Base-by-base conservation (phyloP, 2,797 vertebrate genomes). In the Eurystomus glaucurus region DNA sequence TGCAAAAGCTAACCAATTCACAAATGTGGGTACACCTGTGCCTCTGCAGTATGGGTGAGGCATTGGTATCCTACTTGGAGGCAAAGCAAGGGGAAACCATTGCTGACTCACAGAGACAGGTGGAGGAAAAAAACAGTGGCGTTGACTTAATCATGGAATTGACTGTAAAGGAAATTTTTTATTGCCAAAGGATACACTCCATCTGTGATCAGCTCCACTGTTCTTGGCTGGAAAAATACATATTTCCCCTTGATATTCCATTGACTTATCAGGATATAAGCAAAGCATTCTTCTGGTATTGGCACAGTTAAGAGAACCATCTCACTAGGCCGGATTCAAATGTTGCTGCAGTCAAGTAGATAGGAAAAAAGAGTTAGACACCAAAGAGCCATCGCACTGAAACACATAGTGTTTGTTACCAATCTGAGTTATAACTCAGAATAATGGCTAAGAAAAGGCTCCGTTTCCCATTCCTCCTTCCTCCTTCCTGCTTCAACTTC, bases 41-140 rank as follows among this genome's bases (percentile, higher is more conserved):
- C 86, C n/a, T 91, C 57, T 93, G 89, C 48, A 79, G 46, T 70
- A 28, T 45, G 62, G 60, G 41, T 37, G 1, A 90, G 66, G 33
- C 69, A 64, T 0, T 90, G 74, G 62, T 51, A 90, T 78, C 61
- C 28, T 14, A 7, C 71, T 79, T 95, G 68, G 64, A 92, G 31
- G 51, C 29, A 75, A 91, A 83, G 75, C 46, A 75, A 62, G 69
- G 74, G 46, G 51, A 94, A 91, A 94, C 25, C 48, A 43, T 39
- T 75, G 74, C 52, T 97, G 96, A 97, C 62, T 97, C 95, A 95
- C 12, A 84, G 54, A 68, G 77, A 83, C 95, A 97, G 95, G 90
- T 96, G 94, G 81, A 89, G 68, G n/a, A 91, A 95, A 82, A 93
- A 95, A 95, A 77, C 71, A 77, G 54, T 37, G 85, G 33, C 60